Conservation (phyloP, 1,140 invertebrate genomes). For the Spodoptera litura region DNA sequence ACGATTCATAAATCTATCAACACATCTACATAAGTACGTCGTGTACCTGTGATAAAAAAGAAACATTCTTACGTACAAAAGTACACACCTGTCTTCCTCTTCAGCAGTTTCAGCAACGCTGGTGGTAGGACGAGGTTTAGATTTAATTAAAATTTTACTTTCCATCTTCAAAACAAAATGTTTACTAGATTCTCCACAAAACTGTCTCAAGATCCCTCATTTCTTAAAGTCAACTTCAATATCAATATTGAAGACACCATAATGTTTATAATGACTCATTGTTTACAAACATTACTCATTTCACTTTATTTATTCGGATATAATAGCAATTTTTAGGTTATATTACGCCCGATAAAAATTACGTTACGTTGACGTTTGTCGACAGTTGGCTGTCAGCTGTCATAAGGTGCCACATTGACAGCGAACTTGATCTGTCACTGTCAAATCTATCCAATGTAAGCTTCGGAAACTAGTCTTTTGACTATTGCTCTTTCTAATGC, state of each 20-base stretch:
- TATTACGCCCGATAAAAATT: conserved; percentile 29
- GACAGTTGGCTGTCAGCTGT: background rate
- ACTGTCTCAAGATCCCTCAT: conserved; percentile 37
- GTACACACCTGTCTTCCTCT: conserved; percentile 70
- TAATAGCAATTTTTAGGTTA: conserved; percentile 15
- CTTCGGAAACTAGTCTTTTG: background rate
- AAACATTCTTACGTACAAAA: conserved; percentile 12
- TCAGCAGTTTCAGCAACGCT: conserved; percentile 59
- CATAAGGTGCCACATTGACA: background rate
- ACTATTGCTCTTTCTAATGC: background rate
- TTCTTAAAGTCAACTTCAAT: background rate
- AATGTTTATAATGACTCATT: conserved; percentile 16
- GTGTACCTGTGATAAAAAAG: background rate
- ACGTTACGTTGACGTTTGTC: conserved; percentile 23
- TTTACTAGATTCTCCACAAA: conserved; percentile 29
- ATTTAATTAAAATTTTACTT: conserved; percentile 32
- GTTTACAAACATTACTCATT: background rate
- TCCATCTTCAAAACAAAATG: conserved; percentile 72
- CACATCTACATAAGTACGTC: too few species aligned
- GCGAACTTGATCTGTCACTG: background rate
- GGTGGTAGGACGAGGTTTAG: conserved; percentile 19
- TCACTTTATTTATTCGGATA: conserved; percentile 4
- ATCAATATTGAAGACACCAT: conserved; percentile 7
- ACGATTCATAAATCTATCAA: background rate
- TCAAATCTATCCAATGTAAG: background rate